These are phyloP conservation scores for Heliconius aoede DNA, from an alignment of 2,888 invertebrate genomes.

Conservation along the genomic window DNA sequence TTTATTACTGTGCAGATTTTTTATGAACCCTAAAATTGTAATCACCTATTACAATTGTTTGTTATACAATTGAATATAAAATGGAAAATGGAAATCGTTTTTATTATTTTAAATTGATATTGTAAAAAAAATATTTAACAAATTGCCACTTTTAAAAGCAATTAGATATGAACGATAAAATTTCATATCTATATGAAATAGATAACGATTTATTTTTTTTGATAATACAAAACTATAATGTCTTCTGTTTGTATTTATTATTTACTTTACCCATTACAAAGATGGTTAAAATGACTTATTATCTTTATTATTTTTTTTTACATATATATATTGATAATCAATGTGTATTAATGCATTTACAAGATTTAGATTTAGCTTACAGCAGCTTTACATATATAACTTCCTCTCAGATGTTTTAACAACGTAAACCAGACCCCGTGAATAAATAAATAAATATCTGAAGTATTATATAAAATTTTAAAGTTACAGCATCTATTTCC, in stretches of 20 bases:
- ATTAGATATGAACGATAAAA: constrained; percentile 21
- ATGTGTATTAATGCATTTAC: background rate
- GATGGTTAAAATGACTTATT: background rate
- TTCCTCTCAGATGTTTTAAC: background rate
- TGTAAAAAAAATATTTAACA: constrained; percentile 15
- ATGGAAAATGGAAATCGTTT: constrained; percentile 15
- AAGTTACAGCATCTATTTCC: background rate
- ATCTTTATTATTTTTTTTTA: background rate
- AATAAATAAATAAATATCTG: background rate
- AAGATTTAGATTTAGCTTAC: background rate
- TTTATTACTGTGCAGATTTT: constrained; percentile 42
- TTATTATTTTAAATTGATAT: background rate
- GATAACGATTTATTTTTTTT: background rate
- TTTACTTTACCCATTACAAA: background rate
- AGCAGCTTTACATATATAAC: background rate
- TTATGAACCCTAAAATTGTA: constrained; percentile 35
- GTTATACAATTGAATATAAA: constrained; percentile 23
- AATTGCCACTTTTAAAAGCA: constrained; percentile 12
- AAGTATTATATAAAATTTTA: background rate
- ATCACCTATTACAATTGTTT: constrained; percentile 18
- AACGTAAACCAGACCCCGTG: background rate
- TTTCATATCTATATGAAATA: constrained; percentile 9
- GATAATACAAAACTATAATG: background rate
- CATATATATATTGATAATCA: background rate
- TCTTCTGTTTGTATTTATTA: background rate